Conservation (phyloP, 1,140 invertebrate species). For the Brevipalpus yothersi region DNA sequence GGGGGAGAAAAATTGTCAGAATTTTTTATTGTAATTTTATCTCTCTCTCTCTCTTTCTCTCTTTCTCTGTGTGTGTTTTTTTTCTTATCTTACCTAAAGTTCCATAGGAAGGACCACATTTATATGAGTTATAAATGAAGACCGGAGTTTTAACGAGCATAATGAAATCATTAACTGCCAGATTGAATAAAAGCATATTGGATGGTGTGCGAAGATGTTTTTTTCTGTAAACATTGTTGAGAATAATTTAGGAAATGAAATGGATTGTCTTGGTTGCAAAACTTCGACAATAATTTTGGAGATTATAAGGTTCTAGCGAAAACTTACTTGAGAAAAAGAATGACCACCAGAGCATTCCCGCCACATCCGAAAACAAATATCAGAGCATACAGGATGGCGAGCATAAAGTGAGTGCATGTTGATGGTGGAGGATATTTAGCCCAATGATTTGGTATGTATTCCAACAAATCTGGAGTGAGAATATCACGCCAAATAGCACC, state of each 20-base stretch:
- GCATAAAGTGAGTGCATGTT: slow-evolving; percentile 12
- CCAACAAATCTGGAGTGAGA: background rate
- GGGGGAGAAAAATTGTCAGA: background rate
- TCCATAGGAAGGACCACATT: slow-evolving; percentile 40
- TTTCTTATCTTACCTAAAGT: slow-evolving; percentile 3
- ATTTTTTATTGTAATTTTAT: background rate
- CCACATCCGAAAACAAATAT: slow-evolving; percentile 16
- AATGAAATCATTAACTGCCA: slow-evolving; percentile 58
- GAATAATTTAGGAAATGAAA: background rate
- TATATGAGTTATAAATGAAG: slow-evolving; percentile 61
- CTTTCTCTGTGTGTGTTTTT: too few species aligned
- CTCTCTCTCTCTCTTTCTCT: too few species aligned
- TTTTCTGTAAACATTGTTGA: slow-evolving; percentile 39
- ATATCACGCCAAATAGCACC: background rate
- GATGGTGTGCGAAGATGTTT: slow-evolving; percentile 59
- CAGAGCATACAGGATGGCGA: slow-evolving; percentile 16
- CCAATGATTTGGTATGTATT: slow-evolving; percentile 5
- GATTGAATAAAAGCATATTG: slow-evolving; percentile 64
- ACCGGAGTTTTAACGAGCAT: slow-evolving; percentile 68
- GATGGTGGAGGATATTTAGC: slow-evolving; percentile 7
- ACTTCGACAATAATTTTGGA: background rate
- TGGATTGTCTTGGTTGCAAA: background rate
- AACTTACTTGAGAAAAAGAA: slow-evolving; percentile 20
- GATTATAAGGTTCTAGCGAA: background rate
- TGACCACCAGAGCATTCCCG: slow-evolving; percentile 19